Base-by-base conservation (phyloP, 2,113 vertebrate species). In the Rhizomys pruinosus region DNA sequence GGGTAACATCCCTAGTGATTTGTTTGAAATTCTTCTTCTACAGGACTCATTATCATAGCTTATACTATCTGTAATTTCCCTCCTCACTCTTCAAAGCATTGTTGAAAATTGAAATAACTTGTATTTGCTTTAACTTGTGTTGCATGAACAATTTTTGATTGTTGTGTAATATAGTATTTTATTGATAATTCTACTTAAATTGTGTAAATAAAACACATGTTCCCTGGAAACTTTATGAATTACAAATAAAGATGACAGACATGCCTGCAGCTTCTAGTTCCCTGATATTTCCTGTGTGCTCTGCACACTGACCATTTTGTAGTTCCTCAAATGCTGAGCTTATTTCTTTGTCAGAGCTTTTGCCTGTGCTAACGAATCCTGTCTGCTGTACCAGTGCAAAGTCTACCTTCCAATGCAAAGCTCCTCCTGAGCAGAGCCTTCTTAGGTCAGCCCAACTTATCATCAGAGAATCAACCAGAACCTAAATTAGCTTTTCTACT, bases 1-100 rank as follows among this genome's bases (percentile, higher is more conserved):
- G 52, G 71, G 39, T 90, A 85, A 82, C 9, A 64, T 72, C 73
- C 64, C 71, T 32, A 47, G 25, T 92, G 71, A 90, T 88, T 95
- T 89, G 57, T 87, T 95, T 95, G 92, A 90, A 96, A 93, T 88
- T 86, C 44, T 52, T 64, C 25, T 89, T 95, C 92, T 84, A 57
- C 13, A n/a, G 29, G 8, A 19, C 79, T 96, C 64, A 84, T 72
- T 66, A 77, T 76, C 63, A 13, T 92, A 86, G 34, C 37, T 93
- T 90, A 69, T 8, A 63, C 15, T 63, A 39, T 32, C 25, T 77
- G 7, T 73, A 20, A 86, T 85, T 92, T 86, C 32, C 17, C 2
- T 82, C 16, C 72, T 85, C 3, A 27, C 32, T 89, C 47, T 95
- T 52, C 20, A 66, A 84, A 82, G 10, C 32, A 32, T 71, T 71